These are phyloP conservation scores for Napeogenes sylphis DNA, from an alignment of 2,888 invertebrate genomes.

Conservation along the genomic window DNA sequence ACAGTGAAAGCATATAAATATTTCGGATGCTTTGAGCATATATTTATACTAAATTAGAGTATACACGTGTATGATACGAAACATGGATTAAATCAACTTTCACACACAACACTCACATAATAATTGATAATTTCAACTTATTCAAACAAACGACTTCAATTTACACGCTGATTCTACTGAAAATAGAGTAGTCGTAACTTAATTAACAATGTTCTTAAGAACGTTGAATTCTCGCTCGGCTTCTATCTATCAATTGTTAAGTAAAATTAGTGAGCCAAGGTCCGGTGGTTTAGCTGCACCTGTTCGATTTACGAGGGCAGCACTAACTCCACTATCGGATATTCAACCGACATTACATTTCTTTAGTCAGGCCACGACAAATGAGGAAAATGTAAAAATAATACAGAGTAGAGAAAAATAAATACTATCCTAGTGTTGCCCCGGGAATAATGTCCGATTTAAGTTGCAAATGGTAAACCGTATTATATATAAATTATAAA, in stretches of 20 bases:
- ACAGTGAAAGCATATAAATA: too few species aligned
- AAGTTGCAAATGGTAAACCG: too few species aligned
- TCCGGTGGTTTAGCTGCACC: conserved; percentile 28
- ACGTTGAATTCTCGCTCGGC: not conserved
- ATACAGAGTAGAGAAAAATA: not conserved
- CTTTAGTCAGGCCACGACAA: conserved; percentile 27
- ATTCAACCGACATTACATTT: conserved; percentile 34
- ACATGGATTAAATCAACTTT: not conserved
- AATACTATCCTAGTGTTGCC: too few species aligned
- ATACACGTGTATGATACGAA: not conserved
- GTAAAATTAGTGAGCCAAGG: conserved; percentile 31
- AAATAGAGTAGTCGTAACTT: not conserved
- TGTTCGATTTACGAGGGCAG: conserved; percentile 28
- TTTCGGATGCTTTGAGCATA: too few species aligned
- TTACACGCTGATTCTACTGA: not conserved
- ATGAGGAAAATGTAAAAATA: conserved; percentile 17
- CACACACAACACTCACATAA: not conserved
- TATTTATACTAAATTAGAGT: too few species aligned
- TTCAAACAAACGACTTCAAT: not conserved
- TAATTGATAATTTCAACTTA: not conserved
- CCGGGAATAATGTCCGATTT: too few species aligned
- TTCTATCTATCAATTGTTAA: conserved; percentile 15
- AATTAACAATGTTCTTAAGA: not conserved
- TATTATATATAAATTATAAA: too few species aligned
- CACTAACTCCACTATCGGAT: conserved; percentile 33